Percentiles rank a stretch among this genome's conserved stretches.
phyloP scores from a whole-genome alignment of 2,113 vertebrate genomes.

The Muscicapa adusta region DNA sequence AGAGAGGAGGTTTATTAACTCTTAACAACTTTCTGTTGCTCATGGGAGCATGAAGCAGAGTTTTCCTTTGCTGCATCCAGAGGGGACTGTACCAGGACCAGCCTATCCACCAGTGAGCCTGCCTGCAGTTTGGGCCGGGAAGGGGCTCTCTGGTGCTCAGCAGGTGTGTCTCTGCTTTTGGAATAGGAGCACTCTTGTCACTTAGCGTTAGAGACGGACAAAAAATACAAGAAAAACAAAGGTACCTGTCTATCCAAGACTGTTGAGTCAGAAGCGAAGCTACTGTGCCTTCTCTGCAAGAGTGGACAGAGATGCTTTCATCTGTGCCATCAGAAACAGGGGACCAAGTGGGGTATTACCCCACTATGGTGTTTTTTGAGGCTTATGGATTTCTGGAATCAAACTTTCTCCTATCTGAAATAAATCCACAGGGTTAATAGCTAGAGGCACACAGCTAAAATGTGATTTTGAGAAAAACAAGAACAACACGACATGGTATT shows the following conservation, averaged over 20 bases:
- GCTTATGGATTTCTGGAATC: not conserved
- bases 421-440: not conserved
- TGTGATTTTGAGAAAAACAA: not conserved
- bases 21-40: not conserved
- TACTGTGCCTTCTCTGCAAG: not conserved
- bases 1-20: slow-evolving; percentile 16
- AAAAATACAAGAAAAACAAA: not conserved
- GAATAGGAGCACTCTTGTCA: not conserved
- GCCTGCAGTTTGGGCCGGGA: not conserved
- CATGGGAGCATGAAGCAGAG: not conserved
- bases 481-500: not conserved
- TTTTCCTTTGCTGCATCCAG: not conserved
- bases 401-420: not conserved
- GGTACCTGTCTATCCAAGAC: not conserved
- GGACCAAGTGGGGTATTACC: not conserved
- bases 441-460: not conserved
- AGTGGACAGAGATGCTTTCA: not conserved
- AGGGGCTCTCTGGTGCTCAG: not conserved
- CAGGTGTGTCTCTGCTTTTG: not conserved
- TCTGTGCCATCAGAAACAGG: not conserved
- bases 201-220: not conserved
- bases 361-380: not conserved
- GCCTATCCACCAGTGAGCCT: not conserved
- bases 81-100: too few species aligned
- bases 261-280: not conserved